Evolutionary conservation across 1,140 invertebrate genomes (phyloP).

Genomic region (Bilobella aurantiaca): DNA sequence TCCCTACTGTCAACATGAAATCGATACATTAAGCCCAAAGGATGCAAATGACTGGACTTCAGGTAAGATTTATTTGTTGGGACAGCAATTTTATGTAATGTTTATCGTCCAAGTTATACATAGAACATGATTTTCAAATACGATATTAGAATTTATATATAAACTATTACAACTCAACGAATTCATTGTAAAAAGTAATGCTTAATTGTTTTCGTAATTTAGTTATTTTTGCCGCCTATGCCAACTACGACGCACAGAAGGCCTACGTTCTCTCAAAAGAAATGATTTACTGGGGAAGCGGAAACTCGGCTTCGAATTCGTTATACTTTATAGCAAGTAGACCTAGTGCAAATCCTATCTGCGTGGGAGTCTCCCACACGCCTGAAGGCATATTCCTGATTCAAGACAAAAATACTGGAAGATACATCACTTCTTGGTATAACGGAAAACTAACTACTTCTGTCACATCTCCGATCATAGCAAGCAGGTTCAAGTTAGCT

Average conservation of each 20-base stretch:
- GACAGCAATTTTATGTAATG: no score
- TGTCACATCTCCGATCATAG: background rate
- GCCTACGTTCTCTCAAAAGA: constrained; percentile 1
- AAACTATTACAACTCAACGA: no score
- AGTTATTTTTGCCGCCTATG: constrained; percentile 20
- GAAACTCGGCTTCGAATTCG: constrained; percentile 5
- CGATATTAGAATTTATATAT: no score
- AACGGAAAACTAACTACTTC: background rate
- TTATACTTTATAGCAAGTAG: constrained; percentile 13
- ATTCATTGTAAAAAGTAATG: background rate
- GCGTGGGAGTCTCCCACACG: background rate
- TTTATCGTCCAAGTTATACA: no score
- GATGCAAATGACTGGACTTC: no score
- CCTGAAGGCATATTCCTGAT: constrained; percentile 12
- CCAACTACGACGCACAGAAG: constrained; percentile 10
- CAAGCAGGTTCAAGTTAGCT: constrained; percentile 7
- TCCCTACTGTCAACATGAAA: no score
- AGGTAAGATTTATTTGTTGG: no score
- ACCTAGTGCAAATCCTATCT: constrained; percentile 1
- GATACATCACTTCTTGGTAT: constrained; percentile 1
- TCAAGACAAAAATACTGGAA: constrained; percentile 8
- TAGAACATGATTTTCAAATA: no score
- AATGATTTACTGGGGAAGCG: constrained; percentile 9
- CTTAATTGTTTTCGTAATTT: background rate
- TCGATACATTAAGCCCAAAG: no score